These are phyloP conservation scores for Drosophila sturtevanti DNA, from an alignment of 1,140 invertebrate species.

Conservation along the genomic window DNA sequence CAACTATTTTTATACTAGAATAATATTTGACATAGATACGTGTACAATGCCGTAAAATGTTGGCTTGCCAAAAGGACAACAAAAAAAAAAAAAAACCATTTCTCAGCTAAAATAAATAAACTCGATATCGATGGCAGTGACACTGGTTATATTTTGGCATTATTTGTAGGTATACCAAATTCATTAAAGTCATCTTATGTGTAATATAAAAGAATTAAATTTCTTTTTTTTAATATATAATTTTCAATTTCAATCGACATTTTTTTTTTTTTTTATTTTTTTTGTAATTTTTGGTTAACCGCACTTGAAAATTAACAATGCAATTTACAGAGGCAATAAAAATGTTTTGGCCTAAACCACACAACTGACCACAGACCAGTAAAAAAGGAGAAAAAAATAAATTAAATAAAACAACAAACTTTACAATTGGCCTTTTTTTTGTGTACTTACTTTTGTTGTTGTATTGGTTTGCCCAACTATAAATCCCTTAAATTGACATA, in stretches of 20 bases:
- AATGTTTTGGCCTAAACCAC: constrained; percentile 24
- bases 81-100: constrained; percentile 1
- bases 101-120: constrained; percentile 2
- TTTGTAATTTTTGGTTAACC: constrained; percentile 43
- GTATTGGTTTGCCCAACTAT: constrained; percentile 18
- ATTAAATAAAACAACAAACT: constrained; percentile 24
- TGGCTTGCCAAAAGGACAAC: not conserved
- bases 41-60: constrained; percentile 5
- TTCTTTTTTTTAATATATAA: not conserved
- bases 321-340: constrained; percentile 46
- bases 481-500: constrained; percentile 53
- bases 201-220: not conserved
- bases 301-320: constrained; percentile 42
- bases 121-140: not conserved
- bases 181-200: not conserved
- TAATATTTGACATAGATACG: constrained; percentile 27
- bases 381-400: not conserved
- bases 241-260: not conserved
- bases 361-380: constrained; percentile 50
- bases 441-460: not conserved
- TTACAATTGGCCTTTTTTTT: constrained; percentile 17
- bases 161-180: not conserved
- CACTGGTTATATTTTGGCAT: not conserved
- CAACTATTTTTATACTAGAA: constrained; percentile 18
- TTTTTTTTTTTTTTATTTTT: constrained; percentile 42